Percentiles rank a stretch among this genome's conserved stretches.
Evolutionary conservation across 2,113 vertebrate species (phyloP).

Genomic region (Spheniscus mendiculus): DNA sequence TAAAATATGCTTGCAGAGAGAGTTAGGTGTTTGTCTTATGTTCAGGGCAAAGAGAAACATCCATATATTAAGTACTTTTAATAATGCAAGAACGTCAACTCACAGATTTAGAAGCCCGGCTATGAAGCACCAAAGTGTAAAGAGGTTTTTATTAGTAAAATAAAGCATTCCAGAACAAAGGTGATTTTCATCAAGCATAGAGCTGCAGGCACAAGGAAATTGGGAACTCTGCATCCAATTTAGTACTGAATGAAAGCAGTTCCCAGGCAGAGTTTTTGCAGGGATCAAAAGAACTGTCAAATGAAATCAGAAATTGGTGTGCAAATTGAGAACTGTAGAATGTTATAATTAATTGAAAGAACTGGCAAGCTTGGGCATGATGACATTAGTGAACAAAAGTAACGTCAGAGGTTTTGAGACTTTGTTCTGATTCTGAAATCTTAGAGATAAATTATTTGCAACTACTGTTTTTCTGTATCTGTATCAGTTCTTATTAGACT

Average conservation of each 20-base stretch:
- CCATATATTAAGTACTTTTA: background rate
- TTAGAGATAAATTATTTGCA: background rate
- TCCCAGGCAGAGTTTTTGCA: background rate
- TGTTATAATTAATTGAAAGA: slow-evolving; percentile 1
- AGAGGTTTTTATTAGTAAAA: background rate
- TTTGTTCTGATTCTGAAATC: background rate
- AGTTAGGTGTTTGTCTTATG: background rate
- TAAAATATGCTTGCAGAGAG: background rate
- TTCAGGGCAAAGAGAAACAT: background rate
- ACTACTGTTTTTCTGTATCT: background rate
- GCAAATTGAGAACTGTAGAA: background rate
- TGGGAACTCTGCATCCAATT: background rate
- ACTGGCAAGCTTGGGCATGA: background rate
- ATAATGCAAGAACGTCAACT: background rate
- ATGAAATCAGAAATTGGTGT: background rate
- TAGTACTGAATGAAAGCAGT: background rate
- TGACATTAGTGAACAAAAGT: background rate
- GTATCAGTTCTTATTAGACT: background rate
- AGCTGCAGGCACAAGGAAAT: background rate
- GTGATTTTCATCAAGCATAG: background rate
- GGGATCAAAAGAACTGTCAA: background rate
- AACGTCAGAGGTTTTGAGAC: background rate
- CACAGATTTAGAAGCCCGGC: background rate
- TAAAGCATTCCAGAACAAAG: background rate
- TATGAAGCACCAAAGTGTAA: background rate